Conservation (phyloP, 2,113 vertebrate species). For the Grammomys surdaster region DNA sequence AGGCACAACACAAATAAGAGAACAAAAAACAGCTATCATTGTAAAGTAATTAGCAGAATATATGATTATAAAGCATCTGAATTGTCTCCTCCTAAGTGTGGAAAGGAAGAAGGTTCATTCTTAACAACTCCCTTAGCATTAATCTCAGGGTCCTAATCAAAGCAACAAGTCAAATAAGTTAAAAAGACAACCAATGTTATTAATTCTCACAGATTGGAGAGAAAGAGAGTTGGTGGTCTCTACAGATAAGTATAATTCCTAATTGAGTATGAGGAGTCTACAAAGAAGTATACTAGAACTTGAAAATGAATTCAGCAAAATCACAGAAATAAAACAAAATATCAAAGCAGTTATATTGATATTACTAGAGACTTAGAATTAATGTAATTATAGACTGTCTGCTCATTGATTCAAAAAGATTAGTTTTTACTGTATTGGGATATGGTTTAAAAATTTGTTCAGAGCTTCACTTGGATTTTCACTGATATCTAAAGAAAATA, state of each 20-base stretch:
- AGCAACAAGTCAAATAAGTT: background rate
- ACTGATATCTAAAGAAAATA: constrained; percentile 4
- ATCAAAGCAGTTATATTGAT: background rate
- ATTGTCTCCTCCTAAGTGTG: background rate
- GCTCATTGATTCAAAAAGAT: background rate
- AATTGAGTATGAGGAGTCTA: background rate
- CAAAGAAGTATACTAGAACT: constrained; percentile 5
- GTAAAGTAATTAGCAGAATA: background rate
- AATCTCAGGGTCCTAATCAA: background rate
- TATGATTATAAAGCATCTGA: background rate
- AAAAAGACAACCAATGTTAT: background rate
- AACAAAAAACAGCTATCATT: background rate
- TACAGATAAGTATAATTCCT: background rate
- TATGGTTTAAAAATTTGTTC: background rate
- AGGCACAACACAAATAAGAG: background rate
- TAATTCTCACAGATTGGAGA: background rate
- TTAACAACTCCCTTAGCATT: background rate
- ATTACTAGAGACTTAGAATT: background rate
- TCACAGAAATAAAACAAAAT: background rate
- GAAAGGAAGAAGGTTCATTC: background rate
- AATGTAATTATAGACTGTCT: background rate
- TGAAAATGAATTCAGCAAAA: constrained; percentile 17
- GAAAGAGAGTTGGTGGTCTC: background rate
- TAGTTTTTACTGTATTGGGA: background rate
- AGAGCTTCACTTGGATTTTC: constrained; percentile 19